Conservation (phyloP, 2,797 vertebrate species). For the Ispidina lecontei region DNA sequence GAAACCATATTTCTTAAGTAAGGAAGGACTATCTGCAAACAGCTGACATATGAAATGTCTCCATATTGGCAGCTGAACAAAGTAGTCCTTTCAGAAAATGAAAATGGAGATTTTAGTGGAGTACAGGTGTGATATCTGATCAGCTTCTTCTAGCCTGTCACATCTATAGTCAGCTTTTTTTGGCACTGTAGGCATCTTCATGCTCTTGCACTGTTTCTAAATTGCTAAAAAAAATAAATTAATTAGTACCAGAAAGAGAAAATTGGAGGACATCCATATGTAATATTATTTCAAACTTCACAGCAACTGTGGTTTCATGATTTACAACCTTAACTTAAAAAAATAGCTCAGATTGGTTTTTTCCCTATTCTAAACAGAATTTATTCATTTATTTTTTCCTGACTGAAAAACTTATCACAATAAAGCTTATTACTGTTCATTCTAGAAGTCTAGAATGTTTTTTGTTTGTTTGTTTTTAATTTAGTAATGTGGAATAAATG, state of each 20-base stretch:
- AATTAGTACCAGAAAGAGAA: background rate
- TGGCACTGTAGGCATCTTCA: background rate
- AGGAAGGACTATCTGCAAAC: background rate
- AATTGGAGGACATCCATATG: background rate
- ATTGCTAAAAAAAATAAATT: background rate
- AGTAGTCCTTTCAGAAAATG: background rate
- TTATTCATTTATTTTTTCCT: background rate
- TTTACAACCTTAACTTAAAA: background rate
- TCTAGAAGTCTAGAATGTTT: background rate
- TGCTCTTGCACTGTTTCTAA: background rate
- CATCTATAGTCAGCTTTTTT: background rate
- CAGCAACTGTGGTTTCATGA: background rate
- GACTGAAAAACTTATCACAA: background rate
- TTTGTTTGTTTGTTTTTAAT: background rate
- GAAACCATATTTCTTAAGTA: conserved; percentile 22
- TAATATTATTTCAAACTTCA: background rate
- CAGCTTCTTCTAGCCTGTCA: background rate
- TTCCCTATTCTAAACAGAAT: background rate
- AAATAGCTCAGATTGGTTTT: background rate
- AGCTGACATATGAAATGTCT: background rate
- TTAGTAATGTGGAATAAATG: background rate
- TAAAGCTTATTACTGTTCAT: background rate
- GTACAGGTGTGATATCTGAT: background rate
- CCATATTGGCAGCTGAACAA: background rate
- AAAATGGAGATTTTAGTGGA: background rate